Evolutionary conservation across 2,888 invertebrate species (phyloP), one percentile per base, ranked within the genome.

Genomic region (Scaptomyza polygonia): DNA sequence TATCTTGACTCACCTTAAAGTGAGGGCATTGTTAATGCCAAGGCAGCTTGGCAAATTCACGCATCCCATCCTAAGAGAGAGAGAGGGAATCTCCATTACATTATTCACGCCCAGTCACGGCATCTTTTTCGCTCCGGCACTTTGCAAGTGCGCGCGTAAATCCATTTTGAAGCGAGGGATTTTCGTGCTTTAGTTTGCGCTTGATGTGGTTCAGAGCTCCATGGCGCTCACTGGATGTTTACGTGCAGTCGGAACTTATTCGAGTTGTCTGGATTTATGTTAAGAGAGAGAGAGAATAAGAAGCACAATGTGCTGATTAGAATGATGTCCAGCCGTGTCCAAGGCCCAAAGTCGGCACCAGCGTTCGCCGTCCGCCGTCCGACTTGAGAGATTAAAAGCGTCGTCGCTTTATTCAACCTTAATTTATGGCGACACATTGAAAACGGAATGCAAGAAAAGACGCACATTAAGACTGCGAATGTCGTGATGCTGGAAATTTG

Each of bases 351-450:
- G 48, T 29, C 7, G 8, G 4, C 14, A 16, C 8, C 47, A n/a
- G n/a, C n/a, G n/a, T n/a, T n/a, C n/a, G n/a, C n/a, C 21, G 36
- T 16, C 42, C 27, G 56, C 44, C 34, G 56, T 40, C 34, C 40
- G 56, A 59, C 62, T 72, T 68, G 27, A 42, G 43, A 80, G 87
- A 84, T 86, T 88, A 84, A 76, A 75, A 72, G 72, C 73, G 62
- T 67, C 70, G 70, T 70, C 16, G 39, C 39, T 39, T 69, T 61
- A 63, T 59, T 73, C 80, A 69, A 54, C 72, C 69, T 66, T 76
- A 86, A 84, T 84, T 84, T 84, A 86, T 84, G 73, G 76, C 52
- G 62, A 64, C 58, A 53, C 44, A 44, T 27, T 40, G 44, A 49
- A 45, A 39, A 9, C 43, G 16, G 25, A 18, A 52, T 27, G 8